Percentiles rank a stretch among this genome's conserved stretches.
phyloP scores from a whole-genome alignment of 2,113 vertebrate species.

The Cynoglossus semilaevis region DNA sequence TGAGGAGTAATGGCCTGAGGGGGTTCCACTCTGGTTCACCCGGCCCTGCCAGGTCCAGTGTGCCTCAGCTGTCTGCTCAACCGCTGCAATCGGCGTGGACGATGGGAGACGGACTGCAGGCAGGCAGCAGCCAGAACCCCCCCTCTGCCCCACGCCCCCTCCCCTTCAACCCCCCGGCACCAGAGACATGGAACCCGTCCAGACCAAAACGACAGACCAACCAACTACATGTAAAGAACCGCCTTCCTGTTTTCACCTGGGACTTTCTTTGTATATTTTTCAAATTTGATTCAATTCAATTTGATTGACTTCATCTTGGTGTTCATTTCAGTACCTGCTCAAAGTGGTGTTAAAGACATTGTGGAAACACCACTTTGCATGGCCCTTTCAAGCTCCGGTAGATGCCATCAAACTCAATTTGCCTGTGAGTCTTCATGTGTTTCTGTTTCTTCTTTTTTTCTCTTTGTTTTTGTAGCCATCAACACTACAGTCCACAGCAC shows the following conservation, averaged over 20 bases:
- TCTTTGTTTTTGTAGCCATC: too few relatives aligned
- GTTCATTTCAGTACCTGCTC: slow-evolving; percentile 82
- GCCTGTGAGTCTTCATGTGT: slow-evolving; percentile 79
- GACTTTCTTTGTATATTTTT: background rate
- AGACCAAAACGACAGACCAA: slow-evolving; percentile 90
- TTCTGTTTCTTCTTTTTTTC: background rate
- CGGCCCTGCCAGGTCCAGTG: slow-evolving; percentile 82
- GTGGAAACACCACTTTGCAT: slow-evolving; percentile 93
- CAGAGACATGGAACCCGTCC: slow-evolving; percentile 82
- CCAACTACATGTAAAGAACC: slow-evolving; percentile 76
- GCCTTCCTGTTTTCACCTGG: background rate
- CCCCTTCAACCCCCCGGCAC: slow-evolving; percentile 80
- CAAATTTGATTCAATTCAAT: background rate
- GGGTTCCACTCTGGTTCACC: slow-evolving; percentile 79
- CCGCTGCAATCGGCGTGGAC: slow-evolving; percentile 58
- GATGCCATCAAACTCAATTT: slow-evolving; percentile 89
- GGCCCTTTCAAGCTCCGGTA: slow-evolving; percentile 94
- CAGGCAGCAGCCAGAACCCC: slow-evolving; percentile 76
- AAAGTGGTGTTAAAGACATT: slow-evolving; percentile 90
- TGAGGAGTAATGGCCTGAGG: slow-evolving; percentile 88
- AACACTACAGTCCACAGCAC: background rate
- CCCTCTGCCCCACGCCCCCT: slow-evolving; percentile 76
- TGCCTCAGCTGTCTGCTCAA: slow-evolving; percentile 73
- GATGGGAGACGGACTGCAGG: slow-evolving; percentile 89
- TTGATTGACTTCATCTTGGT: slow-evolving; percentile 8